Evolutionary conservation across 2,797 vertebrate genomes (phyloP).

Genomic region (Carapus acus): DNA sequence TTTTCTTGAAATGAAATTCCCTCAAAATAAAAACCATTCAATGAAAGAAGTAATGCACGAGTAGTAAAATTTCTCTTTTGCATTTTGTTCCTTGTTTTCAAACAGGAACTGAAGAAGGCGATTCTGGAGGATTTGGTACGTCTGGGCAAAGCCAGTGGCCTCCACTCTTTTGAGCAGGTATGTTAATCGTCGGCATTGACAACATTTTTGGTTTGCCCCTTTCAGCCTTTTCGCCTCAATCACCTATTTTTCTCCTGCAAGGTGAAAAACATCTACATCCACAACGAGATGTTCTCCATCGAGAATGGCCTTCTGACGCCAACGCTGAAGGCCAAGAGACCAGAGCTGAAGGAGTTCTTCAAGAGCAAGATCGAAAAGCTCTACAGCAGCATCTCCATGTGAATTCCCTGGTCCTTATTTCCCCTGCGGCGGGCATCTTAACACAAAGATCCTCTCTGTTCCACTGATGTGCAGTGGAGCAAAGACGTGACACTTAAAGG

Average conservation of each 20-base stretch:
- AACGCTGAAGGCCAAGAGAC: slow-evolving; percentile 91
- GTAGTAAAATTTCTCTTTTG: too few relatives aligned
- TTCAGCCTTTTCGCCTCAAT: too few relatives aligned
- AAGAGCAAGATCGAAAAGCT: slow-evolving; percentile 88
- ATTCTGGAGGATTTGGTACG: slow-evolving; percentile 92
- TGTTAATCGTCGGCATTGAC: too few relatives aligned
- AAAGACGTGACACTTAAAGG: slow-evolving; percentile 33
- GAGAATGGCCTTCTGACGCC: slow-evolving; percentile 93
- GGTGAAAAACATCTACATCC: slow-evolving; percentile 95
- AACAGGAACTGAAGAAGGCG: slow-evolving; percentile 83
- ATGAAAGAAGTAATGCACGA: too few relatives aligned
- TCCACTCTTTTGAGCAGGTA: slow-evolving; percentile 98
- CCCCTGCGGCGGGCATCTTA: slow-evolving; percentile 42
- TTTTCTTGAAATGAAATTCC: too few relatives aligned
- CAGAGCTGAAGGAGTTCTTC: slow-evolving; percentile 93
- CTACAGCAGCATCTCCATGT: slow-evolving; percentile 88
- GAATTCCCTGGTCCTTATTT: slow-evolving; percentile 53
- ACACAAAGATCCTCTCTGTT: slow-evolving; percentile 42
- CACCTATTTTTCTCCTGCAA: too few relatives aligned
- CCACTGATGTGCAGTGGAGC: slow-evolving; percentile 31
- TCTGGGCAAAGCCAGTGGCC: slow-evolving; percentile 88
- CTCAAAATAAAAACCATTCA: too few relatives aligned
- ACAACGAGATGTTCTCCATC: slow-evolving; percentile 92
- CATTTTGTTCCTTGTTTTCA: slow-evolving; percentile 11
- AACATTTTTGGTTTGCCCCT: too few relatives aligned